Percentiles rank a stretch among this genome's conserved stretches.
These are phyloP conservation scores for Paramormyrops kingsleyae DNA, from an alignment of 2,113 vertebrate genomes.

Conservation along the genomic window DNA sequence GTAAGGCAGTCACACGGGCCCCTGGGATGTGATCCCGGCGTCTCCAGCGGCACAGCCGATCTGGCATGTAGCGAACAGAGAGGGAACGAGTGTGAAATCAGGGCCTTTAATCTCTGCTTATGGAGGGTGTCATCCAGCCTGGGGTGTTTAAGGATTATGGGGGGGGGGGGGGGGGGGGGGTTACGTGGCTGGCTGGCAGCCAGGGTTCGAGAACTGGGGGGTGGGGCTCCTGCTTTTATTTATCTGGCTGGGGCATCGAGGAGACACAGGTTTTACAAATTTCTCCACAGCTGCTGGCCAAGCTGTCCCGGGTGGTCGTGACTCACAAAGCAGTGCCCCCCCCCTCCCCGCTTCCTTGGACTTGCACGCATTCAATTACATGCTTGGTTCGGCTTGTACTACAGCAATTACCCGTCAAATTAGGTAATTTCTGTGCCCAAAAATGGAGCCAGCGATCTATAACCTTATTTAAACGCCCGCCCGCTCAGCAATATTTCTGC, in stretches of 20 bases:
- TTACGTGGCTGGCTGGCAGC: constrained; percentile 32
- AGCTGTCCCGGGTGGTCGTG: constrained; percentile 38
- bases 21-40: background rate
- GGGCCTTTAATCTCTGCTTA: constrained; percentile 2
- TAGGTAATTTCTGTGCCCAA: constrained; percentile 59
- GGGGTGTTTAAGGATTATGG: background rate
- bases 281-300: constrained; percentile 47
- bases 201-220: background rate
- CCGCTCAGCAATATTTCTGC: constrained; percentile 46
- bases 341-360: constrained; percentile 34
- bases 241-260: background rate
- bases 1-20: background rate
- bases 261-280: constrained; percentile 30
- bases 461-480: constrained; percentile 57
- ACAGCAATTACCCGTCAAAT: constrained; percentile 63
- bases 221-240: background rate
- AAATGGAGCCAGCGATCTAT: constrained; percentile 67
- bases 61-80: background rate
- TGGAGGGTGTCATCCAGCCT: background rate
- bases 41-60: background rate
- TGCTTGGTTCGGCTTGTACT: constrained; percentile 63
- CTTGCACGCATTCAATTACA: constrained; percentile 70
- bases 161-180: background rate
- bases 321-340: constrained; percentile 41
- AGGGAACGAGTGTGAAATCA: background rate